These are phyloP conservation scores for Nymphicus hollandicus DNA, from an alignment of 2,113 vertebrate species.

Conservation along the genomic window DNA sequence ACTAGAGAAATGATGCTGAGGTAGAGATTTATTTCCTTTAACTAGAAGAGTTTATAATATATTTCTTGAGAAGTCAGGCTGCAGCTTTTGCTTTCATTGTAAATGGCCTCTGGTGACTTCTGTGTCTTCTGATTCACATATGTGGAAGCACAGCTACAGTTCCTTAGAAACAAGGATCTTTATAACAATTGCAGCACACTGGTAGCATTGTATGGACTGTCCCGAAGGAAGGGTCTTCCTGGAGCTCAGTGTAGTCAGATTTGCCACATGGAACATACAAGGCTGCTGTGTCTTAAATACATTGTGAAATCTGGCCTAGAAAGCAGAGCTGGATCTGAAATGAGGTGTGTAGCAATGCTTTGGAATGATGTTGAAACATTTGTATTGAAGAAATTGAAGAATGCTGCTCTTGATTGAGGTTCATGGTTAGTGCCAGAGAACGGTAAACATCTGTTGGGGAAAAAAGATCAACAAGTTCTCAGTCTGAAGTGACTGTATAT, in stretches of 20 bases:
- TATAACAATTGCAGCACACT: conserved; percentile 26
- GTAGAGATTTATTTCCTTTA: conserved; percentile 1
- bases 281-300: not conserved
- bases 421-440: not conserved
- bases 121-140: not conserved
- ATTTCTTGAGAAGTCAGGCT: conserved; percentile 2
- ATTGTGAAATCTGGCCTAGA: conserved; percentile 34
- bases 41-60: not conserved
- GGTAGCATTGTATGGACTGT: not conserved
- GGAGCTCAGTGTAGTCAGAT: not conserved
- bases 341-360: conserved; percentile 31
- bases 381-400: conserved; percentile 9
- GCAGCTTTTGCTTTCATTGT: conserved; percentile 15
- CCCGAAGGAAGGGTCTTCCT: conserved; percentile 9
- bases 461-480: not conserved
- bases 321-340: conserved; percentile 1
- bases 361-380: conserved; percentile 18
- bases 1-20: not conserved
- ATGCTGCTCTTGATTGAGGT: conserved; percentile 46
- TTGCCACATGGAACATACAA: not conserved
- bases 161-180: conserved; percentile 38
- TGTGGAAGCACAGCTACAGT: conserved; percentile 4
- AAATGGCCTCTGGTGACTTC: not conserved
- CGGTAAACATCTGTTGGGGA: not conserved
- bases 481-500: not conserved